A percentile compares a stretch with the other conserved stretches of the same genome.
phyloP scores from a whole-genome alignment of 35 echinoderm and acorn worm species.

The Ptychodera flava region DNA sequence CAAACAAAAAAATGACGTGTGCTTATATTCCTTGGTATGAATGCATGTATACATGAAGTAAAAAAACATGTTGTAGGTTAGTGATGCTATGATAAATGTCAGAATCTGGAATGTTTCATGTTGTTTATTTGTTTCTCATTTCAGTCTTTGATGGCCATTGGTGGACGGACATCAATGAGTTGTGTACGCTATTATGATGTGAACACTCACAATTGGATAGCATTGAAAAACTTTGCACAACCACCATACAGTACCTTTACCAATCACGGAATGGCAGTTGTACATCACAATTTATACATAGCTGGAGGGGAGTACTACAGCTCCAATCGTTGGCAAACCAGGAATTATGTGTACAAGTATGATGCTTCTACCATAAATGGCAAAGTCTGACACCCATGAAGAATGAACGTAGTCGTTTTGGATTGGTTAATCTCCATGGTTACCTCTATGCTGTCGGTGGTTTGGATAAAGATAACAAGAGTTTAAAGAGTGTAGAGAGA shows the following conservation, averaged over 20 bases:
- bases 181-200: conserved; percentile 22
- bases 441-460: conserved; percentile 50
- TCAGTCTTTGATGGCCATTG: conserved; percentile 41
- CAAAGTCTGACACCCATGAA: conserved; percentile 35
- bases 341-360: conserved; percentile 36
- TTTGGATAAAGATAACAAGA: conserved; percentile 6
- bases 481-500: conserved; percentile 10
- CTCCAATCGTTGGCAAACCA: conserved; percentile 9
- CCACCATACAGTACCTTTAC: conserved; percentile 24
- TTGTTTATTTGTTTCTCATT: neutral
- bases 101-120: neutral
- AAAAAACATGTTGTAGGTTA: too few relatives aligned
- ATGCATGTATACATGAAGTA: too few relatives aligned
- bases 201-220: conserved; percentile 23
- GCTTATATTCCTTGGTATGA: too few relatives aligned
- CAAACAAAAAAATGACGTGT: too few relatives aligned
- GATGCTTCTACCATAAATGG: conserved; percentile 31
- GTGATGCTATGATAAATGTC: too few relatives aligned
- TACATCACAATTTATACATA: conserved; percentile 31
- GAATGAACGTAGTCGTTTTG: conserved; percentile 21
- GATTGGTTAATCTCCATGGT: conserved; percentile 22
- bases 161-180: conserved; percentile 30
- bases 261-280: conserved; percentile 8
- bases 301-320: conserved; percentile 41
- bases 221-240: conserved; percentile 35